Evolutionary conservation across 2,888 invertebrate species (phyloP).

Genomic region (Melinaea menophilus): DNA sequence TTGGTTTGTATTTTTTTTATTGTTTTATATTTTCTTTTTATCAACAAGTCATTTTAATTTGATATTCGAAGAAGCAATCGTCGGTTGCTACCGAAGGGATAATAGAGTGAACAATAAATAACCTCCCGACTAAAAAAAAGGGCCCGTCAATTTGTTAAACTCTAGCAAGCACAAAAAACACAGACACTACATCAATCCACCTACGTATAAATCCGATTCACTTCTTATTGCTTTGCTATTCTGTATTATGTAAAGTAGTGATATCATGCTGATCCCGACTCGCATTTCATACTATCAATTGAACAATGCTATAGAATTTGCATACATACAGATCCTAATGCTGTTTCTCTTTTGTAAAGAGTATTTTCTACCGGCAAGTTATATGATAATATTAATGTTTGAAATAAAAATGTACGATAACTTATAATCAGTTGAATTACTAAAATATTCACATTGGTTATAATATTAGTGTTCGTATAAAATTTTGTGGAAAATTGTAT

Average conservation of each 20-base stretch:
- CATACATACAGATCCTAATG: conserved; percentile 13
- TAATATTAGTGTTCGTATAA: background rate
- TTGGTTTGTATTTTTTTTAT: no score
- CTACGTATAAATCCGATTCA: conserved; percentile 13
- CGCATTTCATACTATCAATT: conserved; percentile 17
- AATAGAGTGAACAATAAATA: no score
- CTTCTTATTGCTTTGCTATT: conserved; percentile 21
- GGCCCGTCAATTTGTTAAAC: no score
- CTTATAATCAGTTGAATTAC: background rate
- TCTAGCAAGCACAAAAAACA: conserved; percentile 56
- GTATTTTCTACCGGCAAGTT: background rate
- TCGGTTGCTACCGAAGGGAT: no score
- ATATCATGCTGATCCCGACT: conserved; percentile 10
- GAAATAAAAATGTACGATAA: background rate
- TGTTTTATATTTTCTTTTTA: no score
- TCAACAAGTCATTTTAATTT: no score
- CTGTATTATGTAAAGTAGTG: conserved; percentile 24
- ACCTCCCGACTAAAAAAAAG: no score
- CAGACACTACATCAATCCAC: conserved; percentile 7
- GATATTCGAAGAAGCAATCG: no score
- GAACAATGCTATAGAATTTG: conserved; percentile 6
- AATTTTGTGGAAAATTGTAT: no score
- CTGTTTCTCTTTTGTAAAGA: conserved; percentile 13
- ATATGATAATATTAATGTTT: background rate
- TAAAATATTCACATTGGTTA: no score